phyloP scores from a whole-genome alignment of 2,888 invertebrate species.

The Pegoplata infirma region DNA sequence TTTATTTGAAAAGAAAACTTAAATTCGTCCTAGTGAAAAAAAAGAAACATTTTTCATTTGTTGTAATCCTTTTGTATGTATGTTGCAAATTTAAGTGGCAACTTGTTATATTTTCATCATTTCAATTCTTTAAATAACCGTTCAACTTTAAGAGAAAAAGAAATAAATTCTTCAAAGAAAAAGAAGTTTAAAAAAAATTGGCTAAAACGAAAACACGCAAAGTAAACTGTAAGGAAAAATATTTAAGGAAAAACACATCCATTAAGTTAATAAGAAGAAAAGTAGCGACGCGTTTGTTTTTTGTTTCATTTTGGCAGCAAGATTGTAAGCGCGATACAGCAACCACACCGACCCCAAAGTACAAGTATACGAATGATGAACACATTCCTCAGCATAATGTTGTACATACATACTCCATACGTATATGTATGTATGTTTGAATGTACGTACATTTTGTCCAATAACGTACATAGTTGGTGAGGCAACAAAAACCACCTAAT shows the following conservation, averaged over 20 bases:
- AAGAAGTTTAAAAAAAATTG: constrained; percentile 15
- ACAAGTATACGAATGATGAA: constrained; percentile 48
- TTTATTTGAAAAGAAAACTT: background rate
- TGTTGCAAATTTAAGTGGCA: constrained; percentile 36
- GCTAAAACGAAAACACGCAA: constrained; percentile 50
- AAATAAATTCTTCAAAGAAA: background rate
- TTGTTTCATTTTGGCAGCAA: constrained; percentile 60
- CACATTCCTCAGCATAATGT: constrained; percentile 55
- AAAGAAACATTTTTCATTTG: background rate
- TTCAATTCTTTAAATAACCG: background rate
- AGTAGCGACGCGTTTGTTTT: constrained; percentile 58
- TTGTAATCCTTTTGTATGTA: background rate
- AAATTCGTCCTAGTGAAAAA: background rate
- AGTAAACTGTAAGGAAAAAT: constrained; percentile 25
- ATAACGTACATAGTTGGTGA: constrained; percentile 49
- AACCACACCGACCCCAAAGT: constrained; percentile 39
- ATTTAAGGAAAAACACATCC: constrained; percentile 19
- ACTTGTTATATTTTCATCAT: constrained; percentile 41
- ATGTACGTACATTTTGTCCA: constrained; percentile 23
- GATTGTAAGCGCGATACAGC: constrained; percentile 38
- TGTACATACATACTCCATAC: background rate
- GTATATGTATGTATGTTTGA: too few species aligned
- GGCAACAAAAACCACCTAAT: constrained; percentile 55
- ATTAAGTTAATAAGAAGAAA: constrained; percentile 62
- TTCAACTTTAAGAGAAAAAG: background rate